Conservation (phyloP, 2,888 invertebrate genomes). For the Cartodere bifasciata region DNA sequence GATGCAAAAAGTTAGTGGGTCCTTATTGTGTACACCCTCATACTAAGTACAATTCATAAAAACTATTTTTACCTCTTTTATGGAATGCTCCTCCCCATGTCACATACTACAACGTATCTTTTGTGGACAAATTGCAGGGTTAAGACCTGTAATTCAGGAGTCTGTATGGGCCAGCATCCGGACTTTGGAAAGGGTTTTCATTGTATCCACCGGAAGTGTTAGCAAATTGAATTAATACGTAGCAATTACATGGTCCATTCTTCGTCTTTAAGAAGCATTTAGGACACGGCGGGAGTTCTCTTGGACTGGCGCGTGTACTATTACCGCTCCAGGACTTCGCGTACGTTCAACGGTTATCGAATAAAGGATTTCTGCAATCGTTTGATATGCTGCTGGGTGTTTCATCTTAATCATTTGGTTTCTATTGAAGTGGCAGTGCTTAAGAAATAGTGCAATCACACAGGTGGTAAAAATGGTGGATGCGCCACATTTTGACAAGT, state of each 20-base stretch:
- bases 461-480: too few species aligned
- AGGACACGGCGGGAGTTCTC: constrained; percentile 27
- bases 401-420: too few species aligned
- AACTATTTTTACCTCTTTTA: constrained; percentile 25
- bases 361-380: too few species aligned
- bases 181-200: constrained; percentile 28
- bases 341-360: too few species aligned
- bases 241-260: constrained; percentile 35
- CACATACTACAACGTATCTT: constrained; percentile 30
- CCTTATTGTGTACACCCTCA: constrained; percentile 18
- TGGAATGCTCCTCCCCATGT: constrained; percentile 25
- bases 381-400: too few species aligned
- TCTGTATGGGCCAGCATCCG: constrained; percentile 30
- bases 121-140: constrained; percentile 34
- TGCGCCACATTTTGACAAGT: too few species aligned
- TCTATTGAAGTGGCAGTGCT: too few species aligned
- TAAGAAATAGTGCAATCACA: too few species aligned
- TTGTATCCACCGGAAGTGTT: constrained; percentile 33
- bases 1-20: too few species aligned
- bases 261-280: constrained; percentile 35
- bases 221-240: constrained; percentile 37
- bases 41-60: constrained; percentile 1
- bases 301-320: constrained; percentile 28
- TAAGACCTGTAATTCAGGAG: constrained; percentile 32
- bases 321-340: constrained; percentile 31